These are phyloP conservation scores for Numida meleagris DNA, from an alignment of 2,113 vertebrate genomes.

Conservation along the genomic window DNA sequence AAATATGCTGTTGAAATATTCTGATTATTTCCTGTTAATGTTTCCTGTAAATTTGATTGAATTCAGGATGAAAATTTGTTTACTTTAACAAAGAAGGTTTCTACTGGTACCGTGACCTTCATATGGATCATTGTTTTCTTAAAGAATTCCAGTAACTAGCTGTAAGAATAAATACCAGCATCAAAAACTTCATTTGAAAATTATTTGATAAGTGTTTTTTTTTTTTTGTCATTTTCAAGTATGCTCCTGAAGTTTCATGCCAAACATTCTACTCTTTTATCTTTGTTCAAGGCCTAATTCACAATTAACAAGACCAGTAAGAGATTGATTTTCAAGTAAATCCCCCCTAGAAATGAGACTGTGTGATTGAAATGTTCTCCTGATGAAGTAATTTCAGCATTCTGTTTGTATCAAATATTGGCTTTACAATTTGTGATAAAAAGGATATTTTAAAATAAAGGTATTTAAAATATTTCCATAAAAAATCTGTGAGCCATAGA, in stretches of 20 bases:
- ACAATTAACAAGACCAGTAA: neutral
- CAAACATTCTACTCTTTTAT: rapidly evolving
- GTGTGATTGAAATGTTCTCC: neutral
- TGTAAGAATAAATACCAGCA: neutral
- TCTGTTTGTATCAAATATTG: neutral
- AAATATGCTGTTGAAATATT: neutral
- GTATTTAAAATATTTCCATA: no score
- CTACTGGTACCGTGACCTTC: neutral
- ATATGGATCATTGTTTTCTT: neutral
- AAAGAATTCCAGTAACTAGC: neutral
- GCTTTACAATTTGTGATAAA: neutral
- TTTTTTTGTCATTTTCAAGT: neutral
- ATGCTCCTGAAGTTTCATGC: neutral
- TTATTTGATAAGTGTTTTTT: no score
- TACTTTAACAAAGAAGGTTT: neutral
- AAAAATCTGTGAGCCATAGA: no score
- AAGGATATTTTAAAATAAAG: no score
- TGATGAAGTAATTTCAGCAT: neutral
- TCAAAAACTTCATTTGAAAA: no score
- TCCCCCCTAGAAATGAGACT: neutral
- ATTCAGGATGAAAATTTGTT: neutral
- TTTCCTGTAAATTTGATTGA: neutral
- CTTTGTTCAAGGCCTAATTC: neutral
- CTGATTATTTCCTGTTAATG: neutral
- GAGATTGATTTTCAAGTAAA: neutral